phyloP scores from a whole-genome alignment of 1,140 invertebrate genomes.

The Oryctes rhinoceros region DNA sequence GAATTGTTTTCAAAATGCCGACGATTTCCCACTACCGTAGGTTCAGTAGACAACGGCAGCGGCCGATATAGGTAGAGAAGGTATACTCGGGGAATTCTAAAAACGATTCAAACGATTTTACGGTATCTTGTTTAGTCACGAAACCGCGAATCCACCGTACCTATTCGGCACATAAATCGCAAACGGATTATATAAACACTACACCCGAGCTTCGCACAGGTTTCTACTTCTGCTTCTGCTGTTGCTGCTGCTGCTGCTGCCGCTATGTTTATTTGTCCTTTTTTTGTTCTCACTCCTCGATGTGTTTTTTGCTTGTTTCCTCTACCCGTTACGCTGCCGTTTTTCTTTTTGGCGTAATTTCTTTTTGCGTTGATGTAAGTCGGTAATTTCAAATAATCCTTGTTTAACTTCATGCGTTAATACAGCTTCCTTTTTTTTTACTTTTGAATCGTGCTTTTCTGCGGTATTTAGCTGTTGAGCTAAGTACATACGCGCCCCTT shows the following conservation, averaged over 20 bases:
- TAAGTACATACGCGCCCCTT: neutral
- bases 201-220: conserved; percentile 18
- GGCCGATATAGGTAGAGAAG: neutral
- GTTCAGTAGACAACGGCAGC: conserved; percentile 49
- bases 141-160: conserved; percentile 46
- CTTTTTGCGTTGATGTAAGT: conserved; percentile 1
- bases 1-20: conserved; percentile 62
- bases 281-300: conserved; percentile 34
- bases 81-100: conserved; percentile 51
- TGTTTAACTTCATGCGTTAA: neutral
- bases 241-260: neutral
- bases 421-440: neutral
- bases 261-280: conserved; percentile 22
- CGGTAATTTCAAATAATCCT: conserved; percentile 16
- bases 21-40: conserved; percentile 57
- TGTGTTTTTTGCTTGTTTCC: conserved; percentile 25
- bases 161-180: conserved; percentile 37
- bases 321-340: neutral
- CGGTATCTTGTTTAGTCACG: conserved; percentile 59
- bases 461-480: neutral
- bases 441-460: neutral
- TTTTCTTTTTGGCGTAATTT: conserved; percentile 19
- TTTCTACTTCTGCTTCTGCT: conserved; percentile 12
- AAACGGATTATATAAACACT: conserved; percentile 34
- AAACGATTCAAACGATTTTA: conserved; percentile 57